phyloP scores from a whole-genome alignment of 2,797 vertebrate genomes.

The Alfaro cultratus region DNA sequence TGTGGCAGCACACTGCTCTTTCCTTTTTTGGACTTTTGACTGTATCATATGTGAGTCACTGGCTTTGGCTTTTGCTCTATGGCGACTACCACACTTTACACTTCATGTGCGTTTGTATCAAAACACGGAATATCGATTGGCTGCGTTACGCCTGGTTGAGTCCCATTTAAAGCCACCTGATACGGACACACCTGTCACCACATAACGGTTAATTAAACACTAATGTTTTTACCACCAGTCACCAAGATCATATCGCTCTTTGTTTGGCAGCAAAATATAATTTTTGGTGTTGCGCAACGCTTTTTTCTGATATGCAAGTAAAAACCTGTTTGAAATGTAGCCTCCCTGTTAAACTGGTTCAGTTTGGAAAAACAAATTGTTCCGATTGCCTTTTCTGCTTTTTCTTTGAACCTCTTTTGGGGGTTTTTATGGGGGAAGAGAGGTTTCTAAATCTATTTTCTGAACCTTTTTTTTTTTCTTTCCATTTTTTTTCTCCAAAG shows the following conservation, averaged over 20 bases:
- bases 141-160: slow-evolving; percentile 1
- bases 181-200: slow-evolving; percentile 21
- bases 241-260: background rate
- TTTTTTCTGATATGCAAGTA: slow-evolving; percentile 7
- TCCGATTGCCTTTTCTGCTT: background rate
- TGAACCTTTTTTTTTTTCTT: too few relatives aligned
- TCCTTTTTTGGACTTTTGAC: slow-evolving; percentile 79
- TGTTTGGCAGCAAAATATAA: slow-evolving; percentile 26
- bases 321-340: background rate
- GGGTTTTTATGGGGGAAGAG: background rate
- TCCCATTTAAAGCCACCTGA: slow-evolving; percentile 5
- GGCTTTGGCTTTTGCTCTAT: slow-evolving; percentile 44
- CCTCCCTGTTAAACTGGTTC: background rate
- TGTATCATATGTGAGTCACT: slow-evolving; percentile 70
- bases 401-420: background rate
- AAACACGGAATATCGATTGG: background rate
- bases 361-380: background rate
- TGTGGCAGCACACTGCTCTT: slow-evolving; percentile 49
- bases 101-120: slow-evolving; percentile 4
- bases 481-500: too few relatives aligned
- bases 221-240: background rate
- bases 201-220: slow-evolving; percentile 5
- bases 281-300: slow-evolving; percentile 21
- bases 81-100: slow-evolving; percentile 34
- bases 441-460: background rate